Base-by-base conservation (phyloP, 2,888 invertebrate genomes). In the Sycophila texana region DNA sequence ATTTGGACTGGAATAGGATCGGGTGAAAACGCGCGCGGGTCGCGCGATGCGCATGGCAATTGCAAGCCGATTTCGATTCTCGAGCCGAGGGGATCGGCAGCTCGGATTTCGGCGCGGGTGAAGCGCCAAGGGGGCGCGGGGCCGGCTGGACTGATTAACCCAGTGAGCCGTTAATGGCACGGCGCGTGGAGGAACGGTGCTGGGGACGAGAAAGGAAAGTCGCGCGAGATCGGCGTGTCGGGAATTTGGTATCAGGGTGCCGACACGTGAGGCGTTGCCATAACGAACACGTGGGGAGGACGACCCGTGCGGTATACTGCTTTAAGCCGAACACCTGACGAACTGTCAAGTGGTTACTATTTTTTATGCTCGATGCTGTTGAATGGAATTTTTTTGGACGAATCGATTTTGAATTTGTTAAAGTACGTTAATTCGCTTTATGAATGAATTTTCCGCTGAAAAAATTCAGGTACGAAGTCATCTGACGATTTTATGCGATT, bases 201-300 rank as follows among this genome's bases (percentile, higher is more conserved):
- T 26, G 74, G 55, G 18, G 74, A 18, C 80, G 77, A 60, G 71
- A 81, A 85, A 86, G 84, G 87, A 88, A 88, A 88, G 87, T 85
- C 81, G 82, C 74, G 81, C 74, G 26, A 75, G 51, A 51, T 68
- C 39, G 39, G 82, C 87, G 86, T 87, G 87, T 76, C 30, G 78
- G 75, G 88, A 87, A 87, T 88, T 67, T 81, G 67, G 60, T 77
- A 87, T 86, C 65, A 65, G 74, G 66, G 65, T 65, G 30, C 14
- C 61, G 47, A 63, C n/a, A n/a, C n/a, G 39, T 18, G 18, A 83
- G 85, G 83, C 84, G 82, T 83, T 84, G 83, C 82, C 16, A 39
- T 39, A 63, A 20, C 60, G 60, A 60, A 60, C 60, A 60, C 60
- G 60, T 60, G 60, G 60, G 22, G 18, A 18, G 58, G 13, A 10